Conservation (phyloP, 2,888 invertebrate genomes). For the Drosophila acutilabella region DNA sequence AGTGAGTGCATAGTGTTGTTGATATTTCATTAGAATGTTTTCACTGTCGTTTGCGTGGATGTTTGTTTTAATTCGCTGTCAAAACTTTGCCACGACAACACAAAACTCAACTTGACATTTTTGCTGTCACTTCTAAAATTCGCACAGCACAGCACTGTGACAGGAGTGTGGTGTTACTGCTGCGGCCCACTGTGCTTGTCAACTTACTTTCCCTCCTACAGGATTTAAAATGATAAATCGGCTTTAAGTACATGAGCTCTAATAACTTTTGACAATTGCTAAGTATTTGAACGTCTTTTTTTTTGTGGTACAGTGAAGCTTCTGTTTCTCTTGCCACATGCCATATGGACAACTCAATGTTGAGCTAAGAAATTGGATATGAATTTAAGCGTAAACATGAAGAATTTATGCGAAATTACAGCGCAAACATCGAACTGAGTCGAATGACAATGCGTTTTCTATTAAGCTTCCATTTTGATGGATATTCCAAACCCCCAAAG, state of each 20-base stretch:
- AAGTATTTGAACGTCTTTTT: neutral
- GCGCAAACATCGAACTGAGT: neutral
- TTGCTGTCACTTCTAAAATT: constrained; percentile 7
- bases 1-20: constrained; percentile 36
- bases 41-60: constrained; percentile 43
- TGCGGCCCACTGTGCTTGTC: neutral
- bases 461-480: constrained; percentile 15
- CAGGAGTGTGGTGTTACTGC: neutral
- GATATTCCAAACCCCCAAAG: neutral
- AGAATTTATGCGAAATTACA: constrained; percentile 23
- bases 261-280: constrained; percentile 3
- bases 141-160: constrained; percentile 7
- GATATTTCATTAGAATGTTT: constrained; percentile 51
- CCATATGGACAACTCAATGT: constrained; percentile 8
- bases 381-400: constrained; percentile 9
- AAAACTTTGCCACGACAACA: constrained; percentile 50
- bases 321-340: neutral
- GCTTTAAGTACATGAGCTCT: constrained; percentile 18
- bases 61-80: constrained; percentile 62
- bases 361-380: neutral
- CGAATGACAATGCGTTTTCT: constrained; percentile 44
- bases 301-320: neutral
- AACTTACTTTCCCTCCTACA: neutral
- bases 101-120: constrained; percentile 46
- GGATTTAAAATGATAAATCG: constrained; percentile 56